These are phyloP conservation scores for Buphagus erythrorhynchus DNA, from an alignment of 2,797 vertebrate genomes.

Conservation along the genomic window DNA sequence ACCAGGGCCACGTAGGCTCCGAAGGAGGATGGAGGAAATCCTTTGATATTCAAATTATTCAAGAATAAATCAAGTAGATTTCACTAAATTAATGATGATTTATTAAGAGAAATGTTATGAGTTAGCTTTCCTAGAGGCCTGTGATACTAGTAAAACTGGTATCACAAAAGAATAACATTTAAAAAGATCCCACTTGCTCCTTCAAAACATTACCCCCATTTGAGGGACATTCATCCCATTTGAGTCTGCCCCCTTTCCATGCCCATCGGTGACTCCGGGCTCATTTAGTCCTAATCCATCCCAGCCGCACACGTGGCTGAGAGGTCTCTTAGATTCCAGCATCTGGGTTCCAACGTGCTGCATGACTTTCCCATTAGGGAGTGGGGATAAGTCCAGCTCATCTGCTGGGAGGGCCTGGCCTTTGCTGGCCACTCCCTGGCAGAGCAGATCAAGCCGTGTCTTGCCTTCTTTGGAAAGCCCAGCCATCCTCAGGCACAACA, in stretches of 20 bases:
- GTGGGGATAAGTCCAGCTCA: neutral
- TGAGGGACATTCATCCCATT: neutral
- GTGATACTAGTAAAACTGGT: neutral
- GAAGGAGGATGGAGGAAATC: neutral
- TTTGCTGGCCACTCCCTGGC: neutral
- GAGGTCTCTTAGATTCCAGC: neutral
- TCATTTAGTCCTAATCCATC: neutral
- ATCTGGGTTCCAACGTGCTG: neutral
- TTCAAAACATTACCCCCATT: neutral
- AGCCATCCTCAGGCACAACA: neutral
- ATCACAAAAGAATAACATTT: neutral
- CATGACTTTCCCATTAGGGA: constrained; percentile 40
- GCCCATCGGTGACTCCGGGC: neutral
- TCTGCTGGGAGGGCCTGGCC: neutral
- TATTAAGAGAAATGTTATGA: neutral
- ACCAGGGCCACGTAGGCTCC: neutral
- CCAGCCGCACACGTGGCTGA: neutral
- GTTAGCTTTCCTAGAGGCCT: neutral
- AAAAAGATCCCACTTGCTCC: neutral
- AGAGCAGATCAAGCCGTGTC: neutral
- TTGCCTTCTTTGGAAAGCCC: constrained; percentile 26
- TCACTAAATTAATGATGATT: neutral
- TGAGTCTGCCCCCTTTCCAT: neutral
- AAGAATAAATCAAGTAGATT: neutral
- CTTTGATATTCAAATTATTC: neutral